phyloP scores from a whole-genome alignment of 2,113 vertebrate genomes.

The Gallinago undulata region DNA sequence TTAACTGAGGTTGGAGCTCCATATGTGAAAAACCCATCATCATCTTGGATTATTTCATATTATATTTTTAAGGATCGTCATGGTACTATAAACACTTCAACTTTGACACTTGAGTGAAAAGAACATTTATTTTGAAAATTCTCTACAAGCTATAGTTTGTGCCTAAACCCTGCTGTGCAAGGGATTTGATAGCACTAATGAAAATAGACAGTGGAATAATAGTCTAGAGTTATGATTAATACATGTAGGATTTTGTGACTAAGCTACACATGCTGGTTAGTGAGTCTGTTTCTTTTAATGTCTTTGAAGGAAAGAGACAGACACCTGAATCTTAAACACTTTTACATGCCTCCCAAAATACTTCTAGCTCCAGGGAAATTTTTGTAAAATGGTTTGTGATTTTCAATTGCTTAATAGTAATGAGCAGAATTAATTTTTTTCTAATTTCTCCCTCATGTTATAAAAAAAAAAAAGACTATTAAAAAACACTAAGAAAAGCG shows the following conservation, averaged over 20 bases:
- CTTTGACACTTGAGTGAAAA: not conserved
- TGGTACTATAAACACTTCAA: not conserved
- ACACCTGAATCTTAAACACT: constrained; percentile 38
- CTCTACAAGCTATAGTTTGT: not conserved
- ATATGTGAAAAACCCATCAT: rapidly evolving
- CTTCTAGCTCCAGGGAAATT: not conserved
- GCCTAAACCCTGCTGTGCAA: not conserved
- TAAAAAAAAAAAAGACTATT: not conserved
- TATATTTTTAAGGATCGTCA: not conserved
- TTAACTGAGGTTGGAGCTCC: not conserved
- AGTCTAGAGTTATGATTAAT: constrained; percentile 16
- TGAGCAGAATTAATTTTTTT: not conserved
- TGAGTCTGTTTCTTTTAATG: constrained; percentile 12
- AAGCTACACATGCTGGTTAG: constrained; percentile 30
- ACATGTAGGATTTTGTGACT: constrained; percentile 27
- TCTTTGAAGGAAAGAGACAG: constrained; percentile 41
- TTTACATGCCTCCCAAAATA: not conserved
- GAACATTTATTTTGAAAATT: not conserved
- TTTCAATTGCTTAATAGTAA: not conserved
- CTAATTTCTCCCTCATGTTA: not conserved
- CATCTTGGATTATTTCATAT: not conserved
- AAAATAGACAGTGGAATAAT: constrained; percentile 33
- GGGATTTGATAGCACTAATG: not conserved
- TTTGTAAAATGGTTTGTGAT: not conserved
- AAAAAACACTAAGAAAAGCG: not conserved